A percentile compares a stretch with the other conserved stretches of the same genome.
Conservation (phyloP, 2,113 vertebrate genomes). For the Ailuropoda melanoleuca region DNA sequence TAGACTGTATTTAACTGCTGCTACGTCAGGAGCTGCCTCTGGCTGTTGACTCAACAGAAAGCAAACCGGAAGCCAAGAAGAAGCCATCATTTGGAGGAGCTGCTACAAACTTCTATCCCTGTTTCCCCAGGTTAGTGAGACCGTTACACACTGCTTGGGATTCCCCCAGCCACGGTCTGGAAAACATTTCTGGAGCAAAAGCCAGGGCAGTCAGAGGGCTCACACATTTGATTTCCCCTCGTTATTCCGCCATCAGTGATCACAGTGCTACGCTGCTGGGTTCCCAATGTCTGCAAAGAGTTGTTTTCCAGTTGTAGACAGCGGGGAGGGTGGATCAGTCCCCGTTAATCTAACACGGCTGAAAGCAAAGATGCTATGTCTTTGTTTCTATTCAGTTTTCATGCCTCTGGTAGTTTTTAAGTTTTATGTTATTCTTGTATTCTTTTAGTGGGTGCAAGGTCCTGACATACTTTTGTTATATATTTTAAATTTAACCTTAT, state of each 20-base stretch:
- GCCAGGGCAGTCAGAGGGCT: neutral
- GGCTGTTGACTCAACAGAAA: neutral
- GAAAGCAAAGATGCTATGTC: neutral
- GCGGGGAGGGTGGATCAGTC: neutral
- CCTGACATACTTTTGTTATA: neutral
- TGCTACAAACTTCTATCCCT: neutral
- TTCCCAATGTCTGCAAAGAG: neutral
- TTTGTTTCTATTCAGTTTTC: neutral
- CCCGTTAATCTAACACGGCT: neutral
- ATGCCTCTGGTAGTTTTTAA: neutral
- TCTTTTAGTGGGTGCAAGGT: neutral
- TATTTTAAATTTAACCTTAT: neutral
- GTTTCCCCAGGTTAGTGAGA: neutral
- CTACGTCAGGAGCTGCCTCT: neutral
- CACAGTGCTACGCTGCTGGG: no score
- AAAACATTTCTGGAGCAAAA: neutral
- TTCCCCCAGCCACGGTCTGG: neutral
- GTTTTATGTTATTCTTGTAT: neutral
- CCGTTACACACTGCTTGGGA: no score
- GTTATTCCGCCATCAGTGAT: neutral
- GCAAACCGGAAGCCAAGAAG: neutral
- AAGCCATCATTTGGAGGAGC: neutral
- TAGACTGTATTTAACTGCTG: neutral
- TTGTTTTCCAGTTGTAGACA: neutral
- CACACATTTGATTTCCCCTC: neutral